Base-by-base conservation (phyloP, 2,113 vertebrate species). In the Toxotes chatareus region DNA sequence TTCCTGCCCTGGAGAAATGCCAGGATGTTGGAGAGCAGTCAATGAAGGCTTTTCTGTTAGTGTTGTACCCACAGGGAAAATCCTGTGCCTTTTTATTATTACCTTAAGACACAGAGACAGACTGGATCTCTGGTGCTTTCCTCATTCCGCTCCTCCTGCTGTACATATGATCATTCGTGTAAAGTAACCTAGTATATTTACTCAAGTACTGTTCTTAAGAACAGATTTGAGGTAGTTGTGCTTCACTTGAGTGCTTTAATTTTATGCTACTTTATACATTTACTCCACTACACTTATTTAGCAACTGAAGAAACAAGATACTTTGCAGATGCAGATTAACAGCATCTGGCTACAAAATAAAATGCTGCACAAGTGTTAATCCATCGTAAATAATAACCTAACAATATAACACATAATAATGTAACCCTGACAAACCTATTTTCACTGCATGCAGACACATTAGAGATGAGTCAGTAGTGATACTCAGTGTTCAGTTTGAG, bases 1-100 rank as follows among this genome's bases (percentile, higher is more conserved):
- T 92, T 93, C 90, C 93, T 93, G 87, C 57, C 68, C 75, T 91
- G 91, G 93, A 91, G 59, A 83, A 62, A 34, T 38, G 89, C 91
- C 91, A 92, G 85, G 80, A 87, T 75, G 83, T 27, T 47, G 27
- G 82, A 84, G 78, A 63, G 82, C 53, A 65, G 76, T 90, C 79
- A 88, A 78, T 85, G 82, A 83, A 86, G 53, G 60, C 82, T 83
- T 86, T 82, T 88, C 69, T 60, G 55, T 74, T 16, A 66, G 83
- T 61, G 71, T 72, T 70, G 83, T 36, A 59, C 62, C 71, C 68
- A 68, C 75, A 57, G 71, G 77, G 77, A 64, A 86, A 69, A 65
- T 68, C 80, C 75, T 75, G 77, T 70, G 70, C 71, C 36, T 73
- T 27, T 86, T 73, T 72, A 76, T 75, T 63, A n/a, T 38, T 56